These are phyloP conservation scores for Clarias platycephalus DNA, from an alignment of 2,797 vertebrate species.

Conservation along the genomic window DNA sequence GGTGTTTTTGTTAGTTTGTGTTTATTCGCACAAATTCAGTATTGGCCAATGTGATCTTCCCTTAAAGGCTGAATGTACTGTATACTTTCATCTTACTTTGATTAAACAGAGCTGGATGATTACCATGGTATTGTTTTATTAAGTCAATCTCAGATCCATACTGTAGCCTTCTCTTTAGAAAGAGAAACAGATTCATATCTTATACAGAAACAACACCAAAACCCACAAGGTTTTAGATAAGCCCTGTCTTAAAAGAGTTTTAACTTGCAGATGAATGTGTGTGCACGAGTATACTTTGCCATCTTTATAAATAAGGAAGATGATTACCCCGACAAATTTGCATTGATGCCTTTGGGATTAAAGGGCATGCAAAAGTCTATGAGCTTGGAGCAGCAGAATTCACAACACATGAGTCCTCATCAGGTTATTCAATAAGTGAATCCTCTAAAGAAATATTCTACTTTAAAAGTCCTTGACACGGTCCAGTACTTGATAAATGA, in stretches of 20 bases:
- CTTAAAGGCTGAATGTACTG: no score
- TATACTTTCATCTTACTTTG: no score
- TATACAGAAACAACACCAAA: no score
- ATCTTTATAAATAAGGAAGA: conserved; percentile 26
- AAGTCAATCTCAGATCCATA: neutral
- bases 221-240: neutral
- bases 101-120: neutral
- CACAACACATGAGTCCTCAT: conserved; percentile 19
- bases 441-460: conserved; percentile 17
- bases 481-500: neutral
- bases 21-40: no score
- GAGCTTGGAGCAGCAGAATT: conserved; percentile 17
- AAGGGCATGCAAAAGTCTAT: conserved; percentile 19
- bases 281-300: conserved; percentile 3
- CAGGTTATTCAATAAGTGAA: conserved; percentile 26
- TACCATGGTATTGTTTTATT: neutral
- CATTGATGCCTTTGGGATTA: conserved; percentile 15
- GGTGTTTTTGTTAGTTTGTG: no score
- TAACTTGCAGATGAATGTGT: neutral
- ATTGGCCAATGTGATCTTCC: no score
- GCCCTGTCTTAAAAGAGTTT: neutral
- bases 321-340: conserved; percentile 31
- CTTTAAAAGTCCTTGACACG: conserved; percentile 24
- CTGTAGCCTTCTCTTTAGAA: neutral
- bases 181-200: neutral